Conservation (phyloP, 2,113 vertebrate genomes). For the Pitta sordida region DNA sequence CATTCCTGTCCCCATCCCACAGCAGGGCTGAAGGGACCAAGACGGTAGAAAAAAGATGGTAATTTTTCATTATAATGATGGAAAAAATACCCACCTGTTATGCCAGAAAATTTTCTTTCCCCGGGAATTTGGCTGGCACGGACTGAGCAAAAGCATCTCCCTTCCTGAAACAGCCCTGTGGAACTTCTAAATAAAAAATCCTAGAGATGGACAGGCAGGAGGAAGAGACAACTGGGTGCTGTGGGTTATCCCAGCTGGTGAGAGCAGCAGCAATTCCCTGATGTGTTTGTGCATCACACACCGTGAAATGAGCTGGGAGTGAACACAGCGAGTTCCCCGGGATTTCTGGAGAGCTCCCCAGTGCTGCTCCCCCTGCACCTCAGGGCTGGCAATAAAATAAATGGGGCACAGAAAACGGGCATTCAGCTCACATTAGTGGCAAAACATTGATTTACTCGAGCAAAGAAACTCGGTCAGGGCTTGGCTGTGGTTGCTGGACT, state of each 20-base stretch:
- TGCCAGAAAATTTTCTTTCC: accelerated
- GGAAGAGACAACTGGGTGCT: not conserved
- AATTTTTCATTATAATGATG: not conserved
- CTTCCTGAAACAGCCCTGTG: not conserved
- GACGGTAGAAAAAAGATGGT: accelerated
- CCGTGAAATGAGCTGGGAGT: not conserved
- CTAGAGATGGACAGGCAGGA: not conserved
- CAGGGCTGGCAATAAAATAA: not conserved
- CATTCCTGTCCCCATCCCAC: not conserved
- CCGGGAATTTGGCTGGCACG: not conserved
- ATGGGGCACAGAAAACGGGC: not conserved
- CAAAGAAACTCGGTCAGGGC: not conserved
- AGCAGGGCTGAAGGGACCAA: not conserved
- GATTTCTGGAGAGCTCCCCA: not conserved
- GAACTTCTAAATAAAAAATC: not conserved
- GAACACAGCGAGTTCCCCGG: accelerated
- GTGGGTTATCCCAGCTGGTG: not conserved
- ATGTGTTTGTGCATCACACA: not conserved
- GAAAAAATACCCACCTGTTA: not conserved
- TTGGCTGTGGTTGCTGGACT: not conserved
- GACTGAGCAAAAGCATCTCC: not conserved
- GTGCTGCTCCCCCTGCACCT: not conserved
- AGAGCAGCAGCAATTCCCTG: not conserved
- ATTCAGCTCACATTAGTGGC: not conserved
- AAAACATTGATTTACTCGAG: not conserved